A percentile compares a stretch with the other conserved stretches of the same genome.
Conservation (phyloP, 2,888 invertebrate genomes). For the Orthonychiurus folsomi region DNA sequence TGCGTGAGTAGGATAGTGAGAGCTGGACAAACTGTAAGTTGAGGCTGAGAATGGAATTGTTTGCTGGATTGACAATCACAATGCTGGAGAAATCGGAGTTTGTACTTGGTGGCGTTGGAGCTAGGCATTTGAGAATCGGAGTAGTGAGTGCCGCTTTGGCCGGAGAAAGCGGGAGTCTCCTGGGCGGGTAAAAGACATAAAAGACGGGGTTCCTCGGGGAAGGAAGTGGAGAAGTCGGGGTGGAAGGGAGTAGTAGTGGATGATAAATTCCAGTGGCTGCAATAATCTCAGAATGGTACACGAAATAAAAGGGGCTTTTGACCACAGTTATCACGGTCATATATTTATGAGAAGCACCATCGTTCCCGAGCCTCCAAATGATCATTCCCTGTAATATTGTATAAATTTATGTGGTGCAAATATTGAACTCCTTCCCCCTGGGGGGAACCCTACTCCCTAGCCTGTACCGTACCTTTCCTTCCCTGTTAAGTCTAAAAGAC, state of each 20-base stretch:
- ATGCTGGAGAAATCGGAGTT: too few species aligned
- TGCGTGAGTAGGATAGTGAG: too few species aligned
- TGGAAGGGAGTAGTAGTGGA: constrained; percentile 15
- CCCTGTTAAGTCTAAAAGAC: constrained; percentile 20
- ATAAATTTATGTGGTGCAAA: constrained; percentile 51
- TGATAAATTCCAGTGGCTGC: constrained; percentile 41
- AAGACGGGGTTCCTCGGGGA: neutral
- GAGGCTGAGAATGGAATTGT: too few species aligned
- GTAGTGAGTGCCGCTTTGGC: constrained; percentile 2
- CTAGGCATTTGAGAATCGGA: too few species aligned
- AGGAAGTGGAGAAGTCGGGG: neutral
- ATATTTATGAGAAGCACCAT: constrained; percentile 41
- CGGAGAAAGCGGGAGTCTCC: neutral
- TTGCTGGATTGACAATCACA: too few species aligned
- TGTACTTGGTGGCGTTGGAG: too few species aligned
- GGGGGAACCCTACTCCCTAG: neutral
- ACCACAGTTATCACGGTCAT: constrained; percentile 39
- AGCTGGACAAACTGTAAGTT: too few species aligned
- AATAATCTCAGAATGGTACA: constrained; percentile 41
- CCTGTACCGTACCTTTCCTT: neutral
- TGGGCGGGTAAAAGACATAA: constrained; percentile 2
- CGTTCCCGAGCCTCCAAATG: constrained; percentile 35
- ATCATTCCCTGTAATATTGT: constrained; percentile 46
- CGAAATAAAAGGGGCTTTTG: constrained; percentile 35
- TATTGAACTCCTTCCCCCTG: constrained; percentile 43